Percentiles rank a stretch among this genome's conserved stretches.
Conservation (phyloP, 2,888 invertebrate species). For the Ctenicera cuprea region DNA sequence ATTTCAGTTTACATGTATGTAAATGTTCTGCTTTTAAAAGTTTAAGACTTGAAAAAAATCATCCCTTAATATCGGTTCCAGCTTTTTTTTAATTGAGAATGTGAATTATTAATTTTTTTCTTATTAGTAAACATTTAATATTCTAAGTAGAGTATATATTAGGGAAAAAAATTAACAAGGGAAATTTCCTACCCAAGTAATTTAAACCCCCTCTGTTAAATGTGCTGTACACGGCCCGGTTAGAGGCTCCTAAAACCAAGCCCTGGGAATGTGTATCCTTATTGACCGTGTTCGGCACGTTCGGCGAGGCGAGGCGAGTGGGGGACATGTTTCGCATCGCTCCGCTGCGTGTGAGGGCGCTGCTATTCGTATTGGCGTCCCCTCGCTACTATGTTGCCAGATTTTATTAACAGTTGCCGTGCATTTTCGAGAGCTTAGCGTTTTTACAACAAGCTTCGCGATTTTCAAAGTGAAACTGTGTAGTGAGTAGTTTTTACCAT, state of each 20-base stretch:
- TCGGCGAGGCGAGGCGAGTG: conserved; percentile 57
- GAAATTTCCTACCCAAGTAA: conserved; percentile 30
- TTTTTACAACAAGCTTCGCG: background rate
- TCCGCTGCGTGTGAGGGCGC: conserved; percentile 72
- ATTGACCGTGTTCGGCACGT: conserved; percentile 70
- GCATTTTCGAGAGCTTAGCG: conserved; percentile 47
- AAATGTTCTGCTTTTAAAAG: too few relatives aligned
- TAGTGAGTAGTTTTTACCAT: background rate
- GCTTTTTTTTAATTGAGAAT: too few relatives aligned
- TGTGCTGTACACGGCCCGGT: conserved; percentile 55
- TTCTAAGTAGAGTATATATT: background rate
- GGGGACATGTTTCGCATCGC: conserved; percentile 59
- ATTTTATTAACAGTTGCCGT: conserved; percentile 68
- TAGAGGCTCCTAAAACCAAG: conserved; percentile 62
- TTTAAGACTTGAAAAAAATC: too few relatives aligned
- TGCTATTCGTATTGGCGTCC: conserved; percentile 71
- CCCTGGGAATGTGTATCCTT: conserved; percentile 69
- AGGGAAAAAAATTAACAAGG: background rate
- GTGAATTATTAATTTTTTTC: too few relatives aligned
- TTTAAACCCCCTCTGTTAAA: conserved; percentile 36
- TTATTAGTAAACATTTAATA: too few relatives aligned
- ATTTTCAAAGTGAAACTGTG: conserved; percentile 16
- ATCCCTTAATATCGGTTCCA: too few relatives aligned
- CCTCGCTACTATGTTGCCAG: conserved; percentile 72
- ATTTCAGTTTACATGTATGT: too few relatives aligned